Conservation (phyloP, 1,140 invertebrate species). For the Tyrophagus putrescentiae region DNA sequence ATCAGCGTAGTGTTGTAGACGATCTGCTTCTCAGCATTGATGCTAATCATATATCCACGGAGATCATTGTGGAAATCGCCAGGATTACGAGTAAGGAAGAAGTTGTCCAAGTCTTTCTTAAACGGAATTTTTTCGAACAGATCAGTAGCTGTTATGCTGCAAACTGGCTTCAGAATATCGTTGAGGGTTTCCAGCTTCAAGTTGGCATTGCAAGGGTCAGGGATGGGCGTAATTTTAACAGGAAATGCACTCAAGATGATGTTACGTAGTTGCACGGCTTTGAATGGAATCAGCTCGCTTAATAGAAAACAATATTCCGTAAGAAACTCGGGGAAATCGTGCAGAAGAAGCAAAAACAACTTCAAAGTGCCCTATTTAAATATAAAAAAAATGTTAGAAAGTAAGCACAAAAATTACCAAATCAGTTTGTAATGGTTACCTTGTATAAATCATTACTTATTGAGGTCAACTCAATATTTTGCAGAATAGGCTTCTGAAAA, state of each 20-base stretch:
- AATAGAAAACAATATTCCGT: conserved; percentile 99
- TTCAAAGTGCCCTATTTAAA: conserved; percentile 64
- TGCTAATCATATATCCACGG: conserved; percentile 64
- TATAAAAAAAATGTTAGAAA: conserved; percentile 4
- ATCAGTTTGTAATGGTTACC: conserved; percentile 29
- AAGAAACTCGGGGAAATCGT: conserved; percentile 97
- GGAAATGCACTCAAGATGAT: conserved; percentile 94
- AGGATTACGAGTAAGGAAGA: conserved; percentile 80
- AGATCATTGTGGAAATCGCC: conserved; percentile 89
- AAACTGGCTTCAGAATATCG: conserved; percentile 58
- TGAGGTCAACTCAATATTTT: conserved; percentile 77
- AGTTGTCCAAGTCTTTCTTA: conserved; percentile 70
- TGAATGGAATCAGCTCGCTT: conserved; percentile 95
- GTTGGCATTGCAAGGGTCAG: conserved; percentile 94
- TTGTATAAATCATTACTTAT: conserved; percentile 78
- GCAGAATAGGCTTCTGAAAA: conserved; percentile 85
- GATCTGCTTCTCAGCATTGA: not conserved
- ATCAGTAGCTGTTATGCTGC: not conserved
- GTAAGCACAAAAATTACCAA: not conserved
- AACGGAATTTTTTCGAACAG: conserved; percentile 20
- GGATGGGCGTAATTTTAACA: conserved; percentile 76
- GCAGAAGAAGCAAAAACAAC: conserved; percentile 80
- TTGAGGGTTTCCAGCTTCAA: conserved; percentile 83
- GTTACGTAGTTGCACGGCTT: conserved; percentile 98
- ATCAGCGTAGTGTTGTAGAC: conserved; percentile 77